Base-by-base conservation (phyloP, 2,797 vertebrate genomes). In the Onychomys arenicola region DNA sequence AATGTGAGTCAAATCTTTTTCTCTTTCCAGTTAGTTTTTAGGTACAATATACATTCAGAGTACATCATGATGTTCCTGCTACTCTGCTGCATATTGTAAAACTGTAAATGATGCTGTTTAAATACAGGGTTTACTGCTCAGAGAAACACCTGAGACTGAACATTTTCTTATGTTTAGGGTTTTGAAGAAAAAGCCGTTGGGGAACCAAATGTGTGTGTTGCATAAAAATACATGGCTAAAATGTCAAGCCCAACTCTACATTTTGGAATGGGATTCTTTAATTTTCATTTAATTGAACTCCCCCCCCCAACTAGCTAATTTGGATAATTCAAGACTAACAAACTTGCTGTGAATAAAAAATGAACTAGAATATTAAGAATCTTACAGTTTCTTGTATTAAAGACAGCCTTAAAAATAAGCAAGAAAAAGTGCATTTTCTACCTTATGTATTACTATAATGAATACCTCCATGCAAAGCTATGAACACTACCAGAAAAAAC, bases 111-210 rank as follows among this genome's bases (percentile, higher is more conserved):
- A 93, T 29, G 75, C 29, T 88, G 2, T 89, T 97, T 95, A 90
- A 96, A 94, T 63, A 91, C 3, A 89, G 4, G 9, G 16, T 1
- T 90, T 92, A 73, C 43, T 96, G 63, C 89, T 96, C 90, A 83
- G 91, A 92, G 27, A 92, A 69, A 93, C 96, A 63, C 12, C 76
- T 91, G 78, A 93, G 96, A 95, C 87, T 96, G 16, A 89, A 21
- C 1, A 91, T 59, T 89, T 89, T 77, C 97, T 95, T 63, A 94
- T 94, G 27, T 81, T 89, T 84, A 93, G 46, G 4, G 17, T 84
- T 97, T 92, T 96, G 16, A 92, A 46, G n/a, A 96, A 96, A 93
- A 96, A 92, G 21, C 19, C 69, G 93, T 90, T 87, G 84, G 85
- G 21, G 43, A 97, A 65, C 23, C 80, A 88, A 37, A 67, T 80